Evolutionary conservation across 2,888 invertebrate species (phyloP).

Genomic region (Zygaena filipendulae): DNA sequence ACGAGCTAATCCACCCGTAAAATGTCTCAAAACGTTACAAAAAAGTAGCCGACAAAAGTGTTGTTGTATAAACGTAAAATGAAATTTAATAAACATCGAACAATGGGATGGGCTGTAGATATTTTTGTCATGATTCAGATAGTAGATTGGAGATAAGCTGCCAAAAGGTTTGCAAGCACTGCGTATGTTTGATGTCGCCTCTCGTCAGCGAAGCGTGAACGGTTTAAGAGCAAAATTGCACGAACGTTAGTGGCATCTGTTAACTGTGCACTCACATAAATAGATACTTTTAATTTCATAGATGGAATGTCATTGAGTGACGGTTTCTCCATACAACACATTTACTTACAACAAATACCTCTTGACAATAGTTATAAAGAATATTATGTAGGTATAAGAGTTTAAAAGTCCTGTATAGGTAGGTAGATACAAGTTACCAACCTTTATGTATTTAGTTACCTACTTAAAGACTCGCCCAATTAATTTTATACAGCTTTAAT

Average conservation of each 20-base stretch:
- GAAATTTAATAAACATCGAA: slow-evolving; percentile 66
- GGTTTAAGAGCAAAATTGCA: slow-evolving; percentile 62
- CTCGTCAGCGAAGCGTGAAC: slow-evolving; percentile 60
- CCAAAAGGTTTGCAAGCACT: slow-evolving; percentile 59
- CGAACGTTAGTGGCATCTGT: slow-evolving; percentile 59
- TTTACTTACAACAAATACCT: slow-evolving; percentile 3
- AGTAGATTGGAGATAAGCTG: slow-evolving; percentile 64
- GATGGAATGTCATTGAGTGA: slow-evolving; percentile 50
- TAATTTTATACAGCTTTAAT: too few species aligned
- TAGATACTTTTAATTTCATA: slow-evolving; percentile 63
- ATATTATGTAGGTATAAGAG: too few species aligned
- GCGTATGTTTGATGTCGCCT: slow-evolving; percentile 66
- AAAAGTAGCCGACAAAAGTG: slow-evolving; percentile 64
- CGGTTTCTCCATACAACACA: too few species aligned
- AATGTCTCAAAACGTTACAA: slow-evolving; percentile 64
- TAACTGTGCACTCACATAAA: slow-evolving; percentile 50
- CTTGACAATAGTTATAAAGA: too few species aligned
- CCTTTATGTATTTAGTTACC: too few species aligned
- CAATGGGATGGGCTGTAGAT: slow-evolving; percentile 54
- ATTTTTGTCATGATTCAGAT: slow-evolving; percentile 53
- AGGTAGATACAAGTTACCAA: too few species aligned
- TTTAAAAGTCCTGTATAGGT: too few species aligned
- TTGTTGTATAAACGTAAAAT: slow-evolving; percentile 67
- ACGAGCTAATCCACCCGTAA: slow-evolving; percentile 60
- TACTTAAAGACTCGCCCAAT: too few species aligned